These are phyloP conservation scores for Drosophila anomalata DNA, from an alignment of 2,888 invertebrate genomes.

Conservation along the genomic window DNA sequence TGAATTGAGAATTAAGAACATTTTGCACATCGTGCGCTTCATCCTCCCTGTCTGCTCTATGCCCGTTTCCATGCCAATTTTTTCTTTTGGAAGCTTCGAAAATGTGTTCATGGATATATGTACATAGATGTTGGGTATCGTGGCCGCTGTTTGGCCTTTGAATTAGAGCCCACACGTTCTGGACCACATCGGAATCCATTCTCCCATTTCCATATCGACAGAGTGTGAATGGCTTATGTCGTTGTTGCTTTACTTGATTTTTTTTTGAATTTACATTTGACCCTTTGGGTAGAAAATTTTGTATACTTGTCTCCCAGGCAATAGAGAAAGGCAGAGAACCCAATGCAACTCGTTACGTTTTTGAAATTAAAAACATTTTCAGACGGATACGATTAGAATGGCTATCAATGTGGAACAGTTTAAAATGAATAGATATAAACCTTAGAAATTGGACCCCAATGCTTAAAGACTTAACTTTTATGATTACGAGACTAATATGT, in stretches of 20 bases:
- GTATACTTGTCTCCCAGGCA: conserved; percentile 48
- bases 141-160: conserved; percentile 79
- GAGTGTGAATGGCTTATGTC: conserved; percentile 79
- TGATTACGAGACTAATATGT: neutral
- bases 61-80: conserved; percentile 10
- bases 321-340: neutral
- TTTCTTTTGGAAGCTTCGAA: conserved; percentile 13
- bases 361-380: conserved; percentile 78
- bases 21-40: conserved; percentile 80
- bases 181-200: conserved; percentile 5
- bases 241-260: conserved; percentile 64
- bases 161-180: conserved; percentile 61
- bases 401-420: conserved; percentile 8
- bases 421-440: neutral
- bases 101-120: conserved; percentile 25
- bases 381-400: conserved; percentile 70
- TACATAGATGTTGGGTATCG: conserved; percentile 61
- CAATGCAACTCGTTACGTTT: conserved; percentile 65
- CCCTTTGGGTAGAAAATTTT: conserved; percentile 64
- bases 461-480: neutral
- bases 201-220: conserved; percentile 42
- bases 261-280: conserved; percentile 70
- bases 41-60: conserved; percentile 13
- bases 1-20: conserved; percentile 84
- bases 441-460: neutral